Evolutionary conservation across 2,113 vertebrate genomes (phyloP), one percentile per base, ranked within the genome.

Genomic region (Loxodonta africana): DNA sequence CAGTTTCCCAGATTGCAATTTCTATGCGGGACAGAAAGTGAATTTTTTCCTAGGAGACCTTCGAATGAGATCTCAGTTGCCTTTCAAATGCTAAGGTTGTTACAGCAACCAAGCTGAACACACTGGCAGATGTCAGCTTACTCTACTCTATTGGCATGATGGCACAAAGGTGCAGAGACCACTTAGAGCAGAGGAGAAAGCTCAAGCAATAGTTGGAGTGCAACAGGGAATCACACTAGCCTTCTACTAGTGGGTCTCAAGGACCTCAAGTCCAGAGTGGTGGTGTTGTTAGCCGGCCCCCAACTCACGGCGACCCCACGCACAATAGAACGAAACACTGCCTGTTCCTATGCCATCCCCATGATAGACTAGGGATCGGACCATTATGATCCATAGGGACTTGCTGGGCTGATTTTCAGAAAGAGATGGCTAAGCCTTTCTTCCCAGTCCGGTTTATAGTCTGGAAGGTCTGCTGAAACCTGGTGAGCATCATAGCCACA

Each of bases 161-260:
- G 71, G 41, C 51, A 71, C 37, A 81, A 83, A 88, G 53, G 37
- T 6, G 3, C 7, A 83, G 73, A 78, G 26, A 78, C 18, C 18
- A 37, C 5, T 0, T 0, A 46, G n/a, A 30, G 17, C 11, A 65
- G 28, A 0, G 5, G 25, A 11, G 62, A 86, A 95, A 44, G 73
- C 57, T 44, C 26, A 2, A 60, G 71, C 2, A 8, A 53, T 0
- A 21, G 20, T 0, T 12, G 21, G 6, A 21, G 81, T 44, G n/a
- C 28, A 48, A 12, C 30, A 12, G 23, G 8, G 20, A 30, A 11
- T 21, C 12, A 2, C 26, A 53, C 10, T 1, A 41, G 33, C 28
- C 44, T 88, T 11, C 8, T 23, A 0, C 2, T 15, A 5, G n/a
- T 18, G 57, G 26, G 48, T 74, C 88, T 63, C 1, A 30, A 95